Evolutionary conservation across 2,888 invertebrate genomes (phyloP).

Genomic region (Agrotis clavis): DNA sequence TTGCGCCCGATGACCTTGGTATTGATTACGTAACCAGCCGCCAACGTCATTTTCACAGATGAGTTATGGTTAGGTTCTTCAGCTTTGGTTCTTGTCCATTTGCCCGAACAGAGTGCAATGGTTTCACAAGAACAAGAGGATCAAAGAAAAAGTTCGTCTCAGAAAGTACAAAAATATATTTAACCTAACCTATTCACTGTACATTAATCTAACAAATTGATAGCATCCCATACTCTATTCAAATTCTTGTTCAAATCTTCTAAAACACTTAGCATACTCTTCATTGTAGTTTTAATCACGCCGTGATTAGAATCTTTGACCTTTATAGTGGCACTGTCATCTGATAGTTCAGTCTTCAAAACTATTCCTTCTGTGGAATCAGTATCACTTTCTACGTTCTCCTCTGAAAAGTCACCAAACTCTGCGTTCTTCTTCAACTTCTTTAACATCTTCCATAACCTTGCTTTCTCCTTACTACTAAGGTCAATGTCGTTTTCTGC

Average conservation of each 20-base stretch:
- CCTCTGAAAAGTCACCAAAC: slow-evolving; percentile 71
- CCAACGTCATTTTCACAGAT: no score
- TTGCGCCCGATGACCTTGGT: no score
- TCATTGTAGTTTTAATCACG: slow-evolving; percentile 78
- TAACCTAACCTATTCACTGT: slow-evolving; percentile 67
- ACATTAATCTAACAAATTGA: slow-evolving; percentile 79
- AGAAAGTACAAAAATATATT: slow-evolving; percentile 31
- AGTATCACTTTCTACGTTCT: slow-evolving; percentile 64
- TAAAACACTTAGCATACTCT: slow-evolving; percentile 76
- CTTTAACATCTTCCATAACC: slow-evolving; percentile 76
- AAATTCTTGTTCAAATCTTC: slow-evolving; percentile 83
- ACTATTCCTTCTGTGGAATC: slow-evolving; percentile 63
- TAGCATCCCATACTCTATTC: slow-evolving; percentile 80
- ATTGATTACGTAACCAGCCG: no score
- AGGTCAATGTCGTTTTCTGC: slow-evolving; percentile 77
- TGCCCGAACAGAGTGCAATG: no score
- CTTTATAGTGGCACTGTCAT: slow-evolving; percentile 73
- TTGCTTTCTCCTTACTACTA: slow-evolving; percentile 68
- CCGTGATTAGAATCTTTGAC: slow-evolving; percentile 74
- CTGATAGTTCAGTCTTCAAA: slow-evolving; percentile 74
- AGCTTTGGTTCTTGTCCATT: no score
- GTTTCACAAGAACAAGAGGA: no score
- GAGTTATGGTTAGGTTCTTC: no score
- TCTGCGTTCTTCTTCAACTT: slow-evolving; percentile 73
- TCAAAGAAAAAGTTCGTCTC: not conserved